Evolutionary conservation across 2,888 invertebrate genomes (phyloP).

Genomic region (Strigamia maritima): DNA sequence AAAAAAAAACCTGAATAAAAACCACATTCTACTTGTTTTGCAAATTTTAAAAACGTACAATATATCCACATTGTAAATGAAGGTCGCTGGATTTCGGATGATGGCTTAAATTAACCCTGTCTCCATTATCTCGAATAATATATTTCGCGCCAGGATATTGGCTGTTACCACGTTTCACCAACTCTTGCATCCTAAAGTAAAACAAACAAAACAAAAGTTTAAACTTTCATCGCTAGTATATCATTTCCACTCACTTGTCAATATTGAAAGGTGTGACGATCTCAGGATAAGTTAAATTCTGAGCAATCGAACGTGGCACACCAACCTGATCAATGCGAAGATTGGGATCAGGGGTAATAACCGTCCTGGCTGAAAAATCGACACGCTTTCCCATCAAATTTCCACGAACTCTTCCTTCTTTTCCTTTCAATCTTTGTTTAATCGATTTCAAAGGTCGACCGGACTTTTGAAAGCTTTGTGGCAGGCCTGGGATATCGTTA

Average conservation of each 20-base stretch:
- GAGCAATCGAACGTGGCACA: conserved; percentile 95
- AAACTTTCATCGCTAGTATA: background rate
- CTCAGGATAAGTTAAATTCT: conserved; percentile 98
- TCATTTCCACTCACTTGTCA: conserved; percentile 66
- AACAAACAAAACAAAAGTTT: background rate
- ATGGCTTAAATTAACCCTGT: conserved; percentile 94
- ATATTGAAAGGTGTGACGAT: conserved; percentile 99
- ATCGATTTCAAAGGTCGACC: conserved; percentile 97
- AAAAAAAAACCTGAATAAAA: too few relatives aligned
- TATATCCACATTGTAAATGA: conserved; percentile 92
- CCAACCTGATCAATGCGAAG: conserved; percentile 94
- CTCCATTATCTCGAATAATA: conserved; percentile 97
- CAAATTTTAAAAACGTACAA: too few relatives aligned
- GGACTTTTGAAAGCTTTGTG: conserved; percentile 95
- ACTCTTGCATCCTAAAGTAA: conserved; percentile 71
- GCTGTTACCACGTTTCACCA: conserved; percentile 93
- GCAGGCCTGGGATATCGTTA: conserved; percentile 98
- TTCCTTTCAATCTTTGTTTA: conserved; percentile 82
- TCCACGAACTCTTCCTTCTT: conserved; percentile 97
- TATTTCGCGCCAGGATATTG: conserved; percentile 99
- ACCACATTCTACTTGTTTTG: too few relatives aligned
- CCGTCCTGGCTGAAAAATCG: conserved; percentile 98
- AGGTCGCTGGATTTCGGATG: conserved; percentile 97
- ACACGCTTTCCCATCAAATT: conserved; percentile 99
- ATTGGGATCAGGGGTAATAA: conserved; percentile 95